A percentile compares a stretch with the other conserved stretches of the same genome.
Conservation (phyloP, 2,888 invertebrate species). For the Mellilla xanthometata region DNA sequence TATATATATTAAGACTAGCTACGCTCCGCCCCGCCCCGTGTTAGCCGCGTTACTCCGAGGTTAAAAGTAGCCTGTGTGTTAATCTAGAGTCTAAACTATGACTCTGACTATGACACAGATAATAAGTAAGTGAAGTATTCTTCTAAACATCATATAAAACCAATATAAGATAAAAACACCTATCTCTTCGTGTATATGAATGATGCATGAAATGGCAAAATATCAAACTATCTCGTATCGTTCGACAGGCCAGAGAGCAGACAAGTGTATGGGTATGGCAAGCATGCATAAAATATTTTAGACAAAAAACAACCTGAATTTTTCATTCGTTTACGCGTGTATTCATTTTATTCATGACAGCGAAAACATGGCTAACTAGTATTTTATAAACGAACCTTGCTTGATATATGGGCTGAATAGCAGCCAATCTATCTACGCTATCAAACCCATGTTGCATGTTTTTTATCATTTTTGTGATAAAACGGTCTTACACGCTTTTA, state of each 20-base stretch:
- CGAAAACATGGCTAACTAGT: conserved; percentile 19
- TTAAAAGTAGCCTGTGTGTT: too few species aligned
- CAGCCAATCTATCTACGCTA: conserved; percentile 23
- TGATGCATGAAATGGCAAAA: not conserved
- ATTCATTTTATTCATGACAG: conserved; percentile 24
- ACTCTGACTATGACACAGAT: too few species aligned
- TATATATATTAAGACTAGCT: too few species aligned
- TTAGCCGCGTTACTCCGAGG: too few species aligned
- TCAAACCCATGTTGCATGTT: conserved; percentile 20
- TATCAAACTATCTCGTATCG: not conserved
- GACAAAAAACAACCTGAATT: conserved; percentile 1
- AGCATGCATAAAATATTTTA: conserved; percentile 6
- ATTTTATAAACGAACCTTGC: conserved; percentile 19
- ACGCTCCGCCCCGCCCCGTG: too few species aligned
- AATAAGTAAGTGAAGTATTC: too few species aligned
- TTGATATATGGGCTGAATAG: conserved; percentile 26
- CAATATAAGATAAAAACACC: too few species aligned
- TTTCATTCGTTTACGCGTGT: conserved; percentile 10
- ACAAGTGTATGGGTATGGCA: not conserved
- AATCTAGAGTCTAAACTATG: too few species aligned
- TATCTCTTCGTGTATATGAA: not conserved
- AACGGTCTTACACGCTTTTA: conserved; percentile 10
- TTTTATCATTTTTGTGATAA: conserved; percentile 16
- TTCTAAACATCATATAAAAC: too few species aligned
- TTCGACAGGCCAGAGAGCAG: not conserved